phyloP scores from a whole-genome alignment of 1,140 invertebrate species.

The Nixonia krombeini region DNA sequence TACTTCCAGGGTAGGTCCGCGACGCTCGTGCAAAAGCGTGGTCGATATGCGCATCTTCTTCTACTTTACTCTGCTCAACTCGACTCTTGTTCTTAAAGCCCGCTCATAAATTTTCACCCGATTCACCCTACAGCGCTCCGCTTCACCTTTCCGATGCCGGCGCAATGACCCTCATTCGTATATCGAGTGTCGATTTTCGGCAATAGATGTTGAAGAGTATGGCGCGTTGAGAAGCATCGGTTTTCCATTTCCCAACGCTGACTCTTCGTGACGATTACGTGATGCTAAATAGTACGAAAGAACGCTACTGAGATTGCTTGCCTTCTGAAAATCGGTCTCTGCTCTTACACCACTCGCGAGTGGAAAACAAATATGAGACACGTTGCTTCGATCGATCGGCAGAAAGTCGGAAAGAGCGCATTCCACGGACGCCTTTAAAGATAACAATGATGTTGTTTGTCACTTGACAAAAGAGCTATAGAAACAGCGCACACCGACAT shows the following conservation, averaged over 20 bases:
- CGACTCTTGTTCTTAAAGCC: constrained; percentile 27
- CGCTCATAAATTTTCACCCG: constrained; percentile 31
- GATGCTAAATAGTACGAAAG: constrained; percentile 37
- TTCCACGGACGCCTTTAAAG: constrained; percentile 9
- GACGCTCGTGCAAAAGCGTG: constrained; percentile 14
- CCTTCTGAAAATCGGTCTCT: constrained; percentile 15
- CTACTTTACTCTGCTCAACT: too few species aligned
- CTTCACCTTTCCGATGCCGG: constrained; percentile 13
- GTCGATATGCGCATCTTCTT: too few species aligned
- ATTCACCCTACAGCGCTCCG: constrained; percentile 16
- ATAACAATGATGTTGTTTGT: constrained; percentile 22
- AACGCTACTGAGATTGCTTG: constrained; percentile 10
- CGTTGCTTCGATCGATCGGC: constrained; percentile 8
- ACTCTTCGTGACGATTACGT: too few species aligned
- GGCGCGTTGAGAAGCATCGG: too few species aligned
- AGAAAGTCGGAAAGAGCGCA: too few species aligned
- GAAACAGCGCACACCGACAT: constrained; percentile 8
- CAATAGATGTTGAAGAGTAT: too few species aligned
- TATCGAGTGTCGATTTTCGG: too few species aligned
- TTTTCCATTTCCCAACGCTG: too few species aligned
- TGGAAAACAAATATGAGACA: constrained; percentile 16
- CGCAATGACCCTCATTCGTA: too few species aligned
- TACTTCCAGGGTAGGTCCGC: constrained; percentile 31
- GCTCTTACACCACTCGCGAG: constrained; percentile 14
- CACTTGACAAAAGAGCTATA: constrained; percentile 14